phyloP scores from a whole-genome alignment of 1,140 invertebrate genomes.

The Holotrichia oblita region DNA sequence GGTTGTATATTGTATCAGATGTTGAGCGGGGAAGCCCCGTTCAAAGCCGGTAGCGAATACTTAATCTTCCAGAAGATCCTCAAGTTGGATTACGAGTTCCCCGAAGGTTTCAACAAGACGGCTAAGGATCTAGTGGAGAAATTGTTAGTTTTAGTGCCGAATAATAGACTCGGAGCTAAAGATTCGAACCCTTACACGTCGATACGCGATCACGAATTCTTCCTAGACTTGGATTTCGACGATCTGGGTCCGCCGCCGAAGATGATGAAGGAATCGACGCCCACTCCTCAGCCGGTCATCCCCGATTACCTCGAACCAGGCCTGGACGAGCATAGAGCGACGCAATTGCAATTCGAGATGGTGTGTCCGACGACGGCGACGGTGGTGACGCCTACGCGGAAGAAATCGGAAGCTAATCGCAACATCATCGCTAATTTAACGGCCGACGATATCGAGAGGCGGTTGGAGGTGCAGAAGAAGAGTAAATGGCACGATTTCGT shows the following conservation, averaged over 20 bases:
- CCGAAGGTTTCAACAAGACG: slow-evolving; percentile 84
- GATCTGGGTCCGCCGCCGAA: slow-evolving; percentile 82
- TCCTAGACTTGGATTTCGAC: slow-evolving; percentile 85
- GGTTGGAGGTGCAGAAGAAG: slow-evolving; percentile 79
- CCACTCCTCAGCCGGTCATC: slow-evolving; percentile 58
- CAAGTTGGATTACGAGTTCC: slow-evolving; percentile 91
- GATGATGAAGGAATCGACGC: slow-evolving; percentile 43
- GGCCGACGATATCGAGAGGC: slow-evolving; percentile 68
- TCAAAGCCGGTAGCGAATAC: slow-evolving; percentile 93
- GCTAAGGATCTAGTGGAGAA: slow-evolving; percentile 90
- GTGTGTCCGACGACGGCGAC: slow-evolving; percentile 43
- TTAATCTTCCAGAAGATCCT: slow-evolving; percentile 97
- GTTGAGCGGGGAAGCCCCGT: slow-evolving; percentile 92
- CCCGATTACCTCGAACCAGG: slow-evolving; percentile 86
- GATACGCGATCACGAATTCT: slow-evolving; percentile 88
- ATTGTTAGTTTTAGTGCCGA: slow-evolving; percentile 84
- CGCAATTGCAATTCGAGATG: slow-evolving; percentile 54
- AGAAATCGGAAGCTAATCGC: slow-evolving; percentile 59
- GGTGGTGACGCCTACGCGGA: slow-evolving; percentile 46
- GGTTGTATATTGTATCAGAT: slow-evolving; percentile 99
- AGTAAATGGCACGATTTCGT: slow-evolving; percentile 90
- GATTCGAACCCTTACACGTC: slow-evolving; percentile 81
- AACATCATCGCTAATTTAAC: slow-evolving; percentile 64
- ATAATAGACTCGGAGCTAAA: slow-evolving; percentile 82
- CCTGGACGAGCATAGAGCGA: slow-evolving; percentile 72